Evolutionary conservation across 2,888 invertebrate genomes (phyloP).

Genomic region (Byasa hedistus): DNA sequence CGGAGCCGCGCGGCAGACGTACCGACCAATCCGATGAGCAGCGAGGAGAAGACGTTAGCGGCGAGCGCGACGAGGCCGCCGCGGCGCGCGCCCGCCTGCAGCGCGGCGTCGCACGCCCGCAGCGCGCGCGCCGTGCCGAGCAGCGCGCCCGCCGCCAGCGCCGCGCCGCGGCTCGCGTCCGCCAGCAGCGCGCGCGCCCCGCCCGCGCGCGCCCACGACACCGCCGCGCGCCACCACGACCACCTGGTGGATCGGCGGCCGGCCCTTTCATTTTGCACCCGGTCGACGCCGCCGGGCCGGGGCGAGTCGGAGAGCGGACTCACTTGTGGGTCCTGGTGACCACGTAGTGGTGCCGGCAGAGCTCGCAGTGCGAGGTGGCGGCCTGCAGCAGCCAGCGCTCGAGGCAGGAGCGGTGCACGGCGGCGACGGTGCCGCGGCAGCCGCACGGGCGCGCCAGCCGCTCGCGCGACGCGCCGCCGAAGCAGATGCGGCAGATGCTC

Average conservation of each 20-base stretch:
- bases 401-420: constrained; percentile 71
- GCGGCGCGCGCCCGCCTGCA: constrained; percentile 65
- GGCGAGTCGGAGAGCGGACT: constrained; percentile 6
- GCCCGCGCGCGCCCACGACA: constrained; percentile 65
- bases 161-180: constrained; percentile 66
- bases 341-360: constrained; percentile 69
- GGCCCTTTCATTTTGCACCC: neutral
- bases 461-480: constrained; percentile 72
- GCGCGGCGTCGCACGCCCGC: constrained; percentile 71
- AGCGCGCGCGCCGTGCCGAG: constrained; percentile 72
- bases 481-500: constrained; percentile 74
- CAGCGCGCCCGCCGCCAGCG: constrained; percentile 65
- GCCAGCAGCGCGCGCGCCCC: constrained; percentile 67
- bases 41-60: constrained; percentile 69
- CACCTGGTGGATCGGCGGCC: constrained; percentile 46
- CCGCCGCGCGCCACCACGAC: constrained; percentile 66
- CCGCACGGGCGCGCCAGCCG: constrained; percentile 72
- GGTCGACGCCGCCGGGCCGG: neutral
- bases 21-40: constrained; percentile 71
- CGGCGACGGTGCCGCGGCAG: constrained; percentile 73
- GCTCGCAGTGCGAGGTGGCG: constrained; percentile 72
- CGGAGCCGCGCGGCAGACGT: too few species aligned
- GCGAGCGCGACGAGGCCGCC: constrained; percentile 67
- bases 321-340: constrained; percentile 72
- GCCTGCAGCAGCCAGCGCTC: constrained; percentile 76